These are phyloP conservation scores for Cheilosia impressa DNA, from an alignment of 2,888 invertebrate genomes.

Conservation along the genomic window DNA sequence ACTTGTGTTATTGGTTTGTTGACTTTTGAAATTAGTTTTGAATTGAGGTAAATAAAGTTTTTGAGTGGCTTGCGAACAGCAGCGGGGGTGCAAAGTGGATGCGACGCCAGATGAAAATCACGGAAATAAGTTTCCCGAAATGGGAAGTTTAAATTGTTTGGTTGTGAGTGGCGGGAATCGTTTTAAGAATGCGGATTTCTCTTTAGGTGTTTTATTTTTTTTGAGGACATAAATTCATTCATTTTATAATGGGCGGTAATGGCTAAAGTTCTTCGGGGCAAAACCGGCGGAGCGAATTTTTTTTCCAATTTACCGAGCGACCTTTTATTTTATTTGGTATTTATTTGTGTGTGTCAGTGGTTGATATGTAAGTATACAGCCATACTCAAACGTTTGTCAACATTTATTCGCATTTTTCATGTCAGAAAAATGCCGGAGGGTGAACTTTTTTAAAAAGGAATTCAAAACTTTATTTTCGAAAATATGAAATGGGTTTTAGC, in stretches of 20 bases:
- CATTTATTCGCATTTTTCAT: conserved; percentile 40
- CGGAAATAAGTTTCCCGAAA: conserved; percentile 41
- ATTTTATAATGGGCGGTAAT: conserved; percentile 67
- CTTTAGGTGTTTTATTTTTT: neutral
- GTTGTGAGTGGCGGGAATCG: conserved; percentile 36
- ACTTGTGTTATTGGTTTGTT: conserved; percentile 82
- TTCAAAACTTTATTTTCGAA: conserved; percentile 49
- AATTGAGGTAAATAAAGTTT: conserved; percentile 82
- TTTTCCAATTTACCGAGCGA: conserved; percentile 21
- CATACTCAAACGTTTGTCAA: conserved; percentile 30
- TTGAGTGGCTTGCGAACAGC: conserved; percentile 50
- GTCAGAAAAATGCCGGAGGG: conserved; percentile 37
- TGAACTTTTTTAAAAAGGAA: conserved; percentile 35
- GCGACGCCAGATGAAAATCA: conserved; percentile 29
- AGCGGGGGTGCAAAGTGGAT: conserved; percentile 29
- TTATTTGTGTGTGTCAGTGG: conserved; percentile 15
- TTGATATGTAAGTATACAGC: neutral
- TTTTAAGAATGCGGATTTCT: conserved; percentile 34
- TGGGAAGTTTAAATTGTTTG: conserved; percentile 60
- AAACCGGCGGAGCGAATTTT: conserved; percentile 17
- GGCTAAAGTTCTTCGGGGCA: conserved; percentile 53
- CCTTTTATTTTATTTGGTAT: conserved; percentile 18
- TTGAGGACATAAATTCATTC: conserved; percentile 34
- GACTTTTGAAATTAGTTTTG: conserved; percentile 83
- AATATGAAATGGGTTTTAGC: conserved; percentile 41